Base-by-base conservation (phyloP, 2,797 vertebrate genomes). In the Oryzias sinensis region DNA sequence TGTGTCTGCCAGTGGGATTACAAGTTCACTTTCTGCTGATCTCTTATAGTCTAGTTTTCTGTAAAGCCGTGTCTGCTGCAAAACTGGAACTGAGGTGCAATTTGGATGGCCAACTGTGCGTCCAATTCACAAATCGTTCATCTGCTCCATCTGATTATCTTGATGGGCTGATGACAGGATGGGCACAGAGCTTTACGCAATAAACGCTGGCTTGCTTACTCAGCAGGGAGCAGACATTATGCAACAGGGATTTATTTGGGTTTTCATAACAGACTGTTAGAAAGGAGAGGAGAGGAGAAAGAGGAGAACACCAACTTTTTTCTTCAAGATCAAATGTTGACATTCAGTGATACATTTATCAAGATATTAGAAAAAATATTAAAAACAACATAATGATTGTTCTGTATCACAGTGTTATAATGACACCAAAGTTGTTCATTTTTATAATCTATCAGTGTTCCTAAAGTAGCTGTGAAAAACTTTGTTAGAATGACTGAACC, bases 71-170 rank as follows among this genome's bases (percentile, higher is more conserved):
- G 68, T 72, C 57, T 55, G 40, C 49, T 55, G 58, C 54, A 40
- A 59, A 61, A 60, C 68, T 67, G 61, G 49, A 58, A 44, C 44
- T 50, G 60, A 64, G 55, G 55, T 74, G 48, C 64, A 65, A 74
- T 56, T 56, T 64, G 22, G 43, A 62, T 4, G 9, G 33, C 33
- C 65, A 51, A 60, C 65, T 74, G 18, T 52, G 71, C 64, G 77
- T 79, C 67, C 59, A 65, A 72, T 48, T 57, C 64, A 76, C 62
- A 78, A 85, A 79, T 81, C 56, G 82, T 88, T 91, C 81, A 90
- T 87, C 84, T 67, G 59, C 49, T 74, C 60, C 60, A 79, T 78
- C 78, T 85, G 78, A 87, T 86, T 82, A 81, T 81, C 70, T 58
- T 73, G 82, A 86, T 72, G 76, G 70, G 68, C 64, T 65, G 68